Conservation (phyloP, 1,140 invertebrate genomes). For the Lepidurus packardi region DNA sequence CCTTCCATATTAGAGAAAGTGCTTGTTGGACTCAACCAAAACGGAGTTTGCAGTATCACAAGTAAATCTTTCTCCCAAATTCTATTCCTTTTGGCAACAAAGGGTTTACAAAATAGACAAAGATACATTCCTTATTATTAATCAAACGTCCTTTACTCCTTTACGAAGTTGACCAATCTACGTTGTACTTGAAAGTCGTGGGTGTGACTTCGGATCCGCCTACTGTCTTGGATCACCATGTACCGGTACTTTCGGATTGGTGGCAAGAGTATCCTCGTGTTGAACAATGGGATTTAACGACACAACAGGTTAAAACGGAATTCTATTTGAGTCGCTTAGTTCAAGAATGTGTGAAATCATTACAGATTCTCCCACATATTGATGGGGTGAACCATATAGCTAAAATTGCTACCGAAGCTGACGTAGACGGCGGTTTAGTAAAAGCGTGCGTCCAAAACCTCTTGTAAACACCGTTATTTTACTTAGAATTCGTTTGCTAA, state of each 20-base stretch:
- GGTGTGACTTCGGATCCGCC: slow-evolving; percentile 68
- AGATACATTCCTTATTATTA: neutral
- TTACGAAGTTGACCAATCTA: slow-evolving; percentile 62
- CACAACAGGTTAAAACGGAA: slow-evolving; percentile 55
- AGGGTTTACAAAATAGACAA: no score
- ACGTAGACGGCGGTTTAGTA: slow-evolving; percentile 88
- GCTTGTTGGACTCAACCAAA: slow-evolving; percentile 59
- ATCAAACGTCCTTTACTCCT: slow-evolving; percentile 35
- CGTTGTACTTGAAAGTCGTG: slow-evolving; percentile 72
- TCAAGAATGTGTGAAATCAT: neutral
- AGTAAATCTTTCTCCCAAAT: slow-evolving; percentile 48
- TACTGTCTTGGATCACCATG: slow-evolving; percentile 80
- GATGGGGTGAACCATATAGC: slow-evolving; percentile 88
- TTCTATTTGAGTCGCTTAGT: neutral
- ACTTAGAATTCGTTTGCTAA: neutral
- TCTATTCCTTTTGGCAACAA: no score
- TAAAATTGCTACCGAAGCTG: slow-evolving; percentile 63
- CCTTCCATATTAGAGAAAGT: slow-evolving; percentile 69
- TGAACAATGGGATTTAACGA: slow-evolving; percentile 87
- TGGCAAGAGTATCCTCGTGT: slow-evolving; percentile 54
- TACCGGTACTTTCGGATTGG: slow-evolving; percentile 65
- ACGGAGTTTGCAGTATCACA: slow-evolving; percentile 68
- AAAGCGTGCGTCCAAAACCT: slow-evolving; percentile 92
- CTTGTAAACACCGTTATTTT: slow-evolving; percentile 50
- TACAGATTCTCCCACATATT: slow-evolving; percentile 72